Evolutionary conservation across 2,113 vertebrate species (phyloP).

Genomic region (Lutjanus erythropterus): DNA sequence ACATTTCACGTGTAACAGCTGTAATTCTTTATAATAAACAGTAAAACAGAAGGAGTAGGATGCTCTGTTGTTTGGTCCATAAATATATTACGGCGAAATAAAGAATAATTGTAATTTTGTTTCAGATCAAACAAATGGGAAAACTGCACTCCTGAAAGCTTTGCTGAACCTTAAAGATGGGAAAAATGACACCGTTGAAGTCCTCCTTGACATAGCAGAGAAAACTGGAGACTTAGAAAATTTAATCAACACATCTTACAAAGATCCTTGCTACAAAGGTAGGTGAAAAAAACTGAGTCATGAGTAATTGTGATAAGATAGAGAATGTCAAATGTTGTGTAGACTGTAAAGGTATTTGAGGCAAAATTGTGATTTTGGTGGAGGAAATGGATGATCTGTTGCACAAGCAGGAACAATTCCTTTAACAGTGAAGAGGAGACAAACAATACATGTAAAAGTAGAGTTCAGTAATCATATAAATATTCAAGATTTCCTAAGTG

Average conservation of each 20-base stretch:
- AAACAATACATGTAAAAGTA: too few species aligned
- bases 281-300: conserved; percentile 18
- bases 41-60: neutral
- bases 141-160: conserved; percentile 91
- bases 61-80: too few species aligned
- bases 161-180: conserved; percentile 89
- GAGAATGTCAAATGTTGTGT: neutral
- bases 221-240: conserved; percentile 87
- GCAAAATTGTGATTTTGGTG: neutral
- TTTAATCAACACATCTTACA: conserved; percentile 89
- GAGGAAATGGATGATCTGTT: too few species aligned
- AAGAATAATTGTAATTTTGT: neutral
- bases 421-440: too few species aligned
- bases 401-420: too few species aligned
- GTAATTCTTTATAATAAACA: too few species aligned
- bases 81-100: too few species aligned
- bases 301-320: too few species aligned
- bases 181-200: conserved; percentile 87
- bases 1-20: neutral
- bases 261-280: conserved; percentile 89
- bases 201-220: conserved; percentile 88
- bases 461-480: too few species aligned
- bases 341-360: neutral
- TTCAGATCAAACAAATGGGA: conserved; percentile 89
- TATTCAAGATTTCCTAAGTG: too few species aligned